Evolutionary conservation across 2,797 vertebrate genomes (phyloP).

Genomic region (Phalanger gymnotis): DNA sequence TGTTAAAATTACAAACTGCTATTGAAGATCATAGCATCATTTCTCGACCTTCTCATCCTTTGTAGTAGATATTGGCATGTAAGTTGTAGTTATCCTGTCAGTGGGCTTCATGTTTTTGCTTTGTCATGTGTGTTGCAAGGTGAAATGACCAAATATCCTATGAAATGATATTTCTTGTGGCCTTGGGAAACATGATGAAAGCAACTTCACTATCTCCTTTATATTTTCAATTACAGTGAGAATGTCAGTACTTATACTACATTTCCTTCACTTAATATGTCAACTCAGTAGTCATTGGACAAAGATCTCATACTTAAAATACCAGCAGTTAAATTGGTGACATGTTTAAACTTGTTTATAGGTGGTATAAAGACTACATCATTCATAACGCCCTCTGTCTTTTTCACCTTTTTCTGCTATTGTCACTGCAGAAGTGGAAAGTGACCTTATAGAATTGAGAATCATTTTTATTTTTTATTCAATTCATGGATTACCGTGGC

Average conservation of each 20-base stretch:
- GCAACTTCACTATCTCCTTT: background rate
- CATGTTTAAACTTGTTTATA: background rate
- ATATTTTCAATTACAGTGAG: background rate
- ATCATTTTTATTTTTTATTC: background rate
- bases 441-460: background rate
- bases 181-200: background rate
- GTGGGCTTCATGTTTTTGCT: background rate
- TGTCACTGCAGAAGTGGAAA: background rate
- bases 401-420: background rate
- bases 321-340: background rate
- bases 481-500: background rate
- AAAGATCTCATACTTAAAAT: background rate
- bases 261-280: background rate
- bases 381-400: background rate
- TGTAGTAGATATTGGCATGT: background rate
- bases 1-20: no score
- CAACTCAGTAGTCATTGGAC: background rate
- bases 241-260: background rate
- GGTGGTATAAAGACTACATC: background rate
- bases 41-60: background rate
- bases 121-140: background rate
- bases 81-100: background rate
- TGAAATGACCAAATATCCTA: background rate
- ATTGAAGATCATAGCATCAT: background rate
- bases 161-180: background rate